Evolutionary conservation across 2,797 vertebrate species (phyloP).

Genomic region (Neoniphon sammara): DNA sequence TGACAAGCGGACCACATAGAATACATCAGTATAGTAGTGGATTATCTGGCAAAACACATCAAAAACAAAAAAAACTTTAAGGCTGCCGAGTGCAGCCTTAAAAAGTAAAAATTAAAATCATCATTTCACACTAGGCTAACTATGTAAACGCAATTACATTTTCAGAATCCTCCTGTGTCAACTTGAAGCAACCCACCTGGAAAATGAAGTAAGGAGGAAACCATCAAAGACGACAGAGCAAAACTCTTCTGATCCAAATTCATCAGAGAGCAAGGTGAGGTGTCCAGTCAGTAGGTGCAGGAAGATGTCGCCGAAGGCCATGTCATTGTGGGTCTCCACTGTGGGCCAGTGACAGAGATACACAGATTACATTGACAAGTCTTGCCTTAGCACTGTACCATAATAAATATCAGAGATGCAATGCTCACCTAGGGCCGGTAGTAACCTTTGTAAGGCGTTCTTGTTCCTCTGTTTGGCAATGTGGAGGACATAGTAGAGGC

Average conservation of each 20-base stretch:
- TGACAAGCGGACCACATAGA: too few relatives aligned
- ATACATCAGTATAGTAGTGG: too few relatives aligned
- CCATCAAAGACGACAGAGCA: slow-evolving; percentile 91
- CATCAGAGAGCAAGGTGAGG: slow-evolving; percentile 92
- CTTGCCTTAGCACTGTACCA: too few relatives aligned
- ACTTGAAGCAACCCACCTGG: slow-evolving; percentile 83
- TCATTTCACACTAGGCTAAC: background rate
- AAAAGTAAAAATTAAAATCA: background rate
- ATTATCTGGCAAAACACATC: too few relatives aligned
- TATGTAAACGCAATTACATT: background rate
- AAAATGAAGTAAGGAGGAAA: slow-evolving; percentile 92
- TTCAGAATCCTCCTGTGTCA: background rate
- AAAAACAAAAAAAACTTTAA: too few relatives aligned
- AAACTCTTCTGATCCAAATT: slow-evolving; percentile 94
- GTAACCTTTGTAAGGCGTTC: slow-evolving; percentile 92
- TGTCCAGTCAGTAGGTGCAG: slow-evolving; percentile 94
- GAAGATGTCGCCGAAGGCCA: slow-evolving; percentile 95
- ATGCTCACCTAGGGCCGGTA: slow-evolving; percentile 90
- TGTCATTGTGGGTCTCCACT: slow-evolving; percentile 95
- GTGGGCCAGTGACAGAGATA: slow-evolving; percentile 4
- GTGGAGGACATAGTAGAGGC: slow-evolving; percentile 95
- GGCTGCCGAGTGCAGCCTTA: too few relatives aligned
- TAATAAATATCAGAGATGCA: too few relatives aligned
- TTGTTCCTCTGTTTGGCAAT: slow-evolving; percentile 96
- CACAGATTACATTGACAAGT: background rate